Conservation (phyloP, 2,797 vertebrate genomes). For the Lateolabrax maculatus region DNA sequence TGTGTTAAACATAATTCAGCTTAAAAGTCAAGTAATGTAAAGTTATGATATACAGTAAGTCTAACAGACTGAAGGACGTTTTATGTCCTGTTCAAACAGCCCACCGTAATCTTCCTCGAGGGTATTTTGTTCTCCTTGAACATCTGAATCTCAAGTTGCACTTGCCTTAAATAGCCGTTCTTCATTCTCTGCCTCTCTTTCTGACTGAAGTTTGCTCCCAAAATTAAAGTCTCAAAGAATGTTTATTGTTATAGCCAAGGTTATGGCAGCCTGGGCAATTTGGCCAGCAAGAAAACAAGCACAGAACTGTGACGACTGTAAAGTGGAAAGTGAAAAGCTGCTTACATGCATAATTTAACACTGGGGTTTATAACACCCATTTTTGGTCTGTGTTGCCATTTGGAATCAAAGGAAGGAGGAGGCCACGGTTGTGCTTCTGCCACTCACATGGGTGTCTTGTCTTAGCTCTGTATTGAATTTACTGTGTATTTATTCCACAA, state of each 20-base stretch:
- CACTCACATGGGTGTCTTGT: neutral
- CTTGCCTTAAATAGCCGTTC: conserved; percentile 76
- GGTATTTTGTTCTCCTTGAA: conserved; percentile 75
- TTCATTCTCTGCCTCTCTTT: conserved; percentile 67
- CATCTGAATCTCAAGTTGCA: conserved; percentile 80
- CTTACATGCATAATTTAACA: conserved; percentile 38
- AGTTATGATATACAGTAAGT: conserved; percentile 40
- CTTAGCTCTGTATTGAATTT: neutral
- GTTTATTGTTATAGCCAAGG: conserved; percentile 74
- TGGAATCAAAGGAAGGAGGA: conserved; percentile 10
- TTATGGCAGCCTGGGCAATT: conserved; percentile 49
- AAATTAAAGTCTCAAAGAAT: conserved; percentile 74
- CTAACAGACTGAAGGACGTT: conserved; percentile 50
- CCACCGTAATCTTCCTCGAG: conserved; percentile 58
- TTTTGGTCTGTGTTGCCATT: neutral
- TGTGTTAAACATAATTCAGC: conserved; percentile 33
- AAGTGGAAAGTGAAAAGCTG: conserved; percentile 28
- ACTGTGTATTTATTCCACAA: neutral
- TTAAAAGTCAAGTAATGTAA: conserved; percentile 44
- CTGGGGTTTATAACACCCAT: neutral
- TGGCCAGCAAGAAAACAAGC: neutral
- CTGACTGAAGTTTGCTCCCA: conserved; percentile 60
- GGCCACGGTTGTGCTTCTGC: neutral
- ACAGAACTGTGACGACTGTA: neutral
- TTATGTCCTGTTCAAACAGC: conserved; percentile 56